These are phyloP conservation scores for Lagopus muta DNA, from an alignment of 2,113 vertebrate genomes.

Conservation along the genomic window DNA sequence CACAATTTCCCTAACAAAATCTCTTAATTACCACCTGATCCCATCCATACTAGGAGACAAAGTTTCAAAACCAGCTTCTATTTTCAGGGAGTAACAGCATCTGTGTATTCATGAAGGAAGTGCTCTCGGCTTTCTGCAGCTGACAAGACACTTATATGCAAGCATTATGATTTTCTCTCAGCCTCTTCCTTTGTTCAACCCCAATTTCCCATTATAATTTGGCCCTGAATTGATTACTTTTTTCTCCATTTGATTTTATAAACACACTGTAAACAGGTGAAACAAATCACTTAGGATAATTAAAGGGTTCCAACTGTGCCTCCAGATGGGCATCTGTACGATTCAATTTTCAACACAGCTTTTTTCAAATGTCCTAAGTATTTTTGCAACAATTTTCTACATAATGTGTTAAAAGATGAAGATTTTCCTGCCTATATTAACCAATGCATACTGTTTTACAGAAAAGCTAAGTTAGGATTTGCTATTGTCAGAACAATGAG, in stretches of 20 bases:
- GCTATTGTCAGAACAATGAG: neutral
- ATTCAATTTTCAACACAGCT: neutral
- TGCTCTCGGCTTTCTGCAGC: neutral
- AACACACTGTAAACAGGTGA: slow-evolving; percentile 2
- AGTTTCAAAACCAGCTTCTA: neutral
- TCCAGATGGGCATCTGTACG: neutral
- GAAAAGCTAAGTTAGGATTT: neutral
- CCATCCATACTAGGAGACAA: neutral
- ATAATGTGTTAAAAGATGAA: neutral
- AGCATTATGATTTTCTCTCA: neutral
- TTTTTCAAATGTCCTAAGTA: neutral
- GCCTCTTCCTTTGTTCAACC: neutral
- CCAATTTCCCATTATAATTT: neutral
- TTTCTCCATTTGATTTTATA: neutral
- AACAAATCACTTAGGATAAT: slow-evolving; percentile 30
- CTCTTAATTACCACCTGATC: neutral
- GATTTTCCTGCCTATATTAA: neutral
- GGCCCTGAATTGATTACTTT: neutral
- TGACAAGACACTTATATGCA: neutral
- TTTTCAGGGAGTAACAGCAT: neutral
- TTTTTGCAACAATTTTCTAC: slow-evolving; percentile 30
- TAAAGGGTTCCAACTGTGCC: slow-evolving; percentile 26
- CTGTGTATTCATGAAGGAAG: neutral
- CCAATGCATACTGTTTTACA: neutral
- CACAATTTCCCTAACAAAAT: neutral